Base-by-base conservation (phyloP, 2,888 invertebrate species). In the Agrotis puta region DNA sequence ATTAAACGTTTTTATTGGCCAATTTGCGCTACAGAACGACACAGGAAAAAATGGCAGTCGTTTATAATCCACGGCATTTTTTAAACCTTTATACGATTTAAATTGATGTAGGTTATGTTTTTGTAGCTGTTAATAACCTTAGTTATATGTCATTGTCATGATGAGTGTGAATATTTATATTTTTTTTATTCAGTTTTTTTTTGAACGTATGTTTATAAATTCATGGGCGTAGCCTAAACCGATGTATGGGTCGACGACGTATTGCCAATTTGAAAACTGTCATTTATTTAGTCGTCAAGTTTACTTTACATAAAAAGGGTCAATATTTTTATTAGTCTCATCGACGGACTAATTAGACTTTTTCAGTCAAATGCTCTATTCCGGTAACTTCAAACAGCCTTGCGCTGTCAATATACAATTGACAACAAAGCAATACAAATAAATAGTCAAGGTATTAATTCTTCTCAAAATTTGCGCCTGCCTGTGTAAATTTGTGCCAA, bases 1-100 rank as follows among this genome's bases (percentile, higher is more conserved):
- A 94, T 94, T 94, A 94, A 90, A 87, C 65, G 82, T 85, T 90
- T 85, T 92, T 91, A 92, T 91, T 91, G 92, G 87, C 87, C 92
- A 93, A 93, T 93, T 93, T 89, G 89, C 89, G 78, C 73, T 67
- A 79, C 70, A 77, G 57, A 47, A 48, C 24, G 68, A 81, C 70
- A 65, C 69, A 81, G 77, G 82, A 84, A 86, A 76, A 87, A 84
- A 79, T 77, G 58, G 58, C 72, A 53, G 57, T 58, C 56, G 62
- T 64, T 62, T 69, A 73, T 78, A 72, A 83, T 81, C 77, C 39
- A 39, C 39, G 63, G 73, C 33, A 56, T 72, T 64, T 78, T 82
- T 79, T 70, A 68, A 51, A 45, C 64, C 74, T 85, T 75, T 70
- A 84, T 81, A 74, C 54, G 66, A 61, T 73, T 80, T 70, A 75